Base-by-base conservation (phyloP, 2,888 invertebrate genomes). In the Perithous albicinctus region DNA sequence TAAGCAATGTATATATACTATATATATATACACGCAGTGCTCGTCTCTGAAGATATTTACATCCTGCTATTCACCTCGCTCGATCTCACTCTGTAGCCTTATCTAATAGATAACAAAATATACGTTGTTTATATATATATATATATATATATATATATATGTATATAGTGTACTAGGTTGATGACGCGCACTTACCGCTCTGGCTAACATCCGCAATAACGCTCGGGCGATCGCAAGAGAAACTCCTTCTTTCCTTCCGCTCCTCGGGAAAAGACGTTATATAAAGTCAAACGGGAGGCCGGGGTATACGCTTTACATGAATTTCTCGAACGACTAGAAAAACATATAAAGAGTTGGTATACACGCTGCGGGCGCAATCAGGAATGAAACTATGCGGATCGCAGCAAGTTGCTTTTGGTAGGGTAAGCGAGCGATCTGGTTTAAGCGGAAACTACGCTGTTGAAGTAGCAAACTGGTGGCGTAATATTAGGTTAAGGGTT, bases 151-250 rank as follows among this genome's bases (percentile, higher is more conserved):
- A 51, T 38, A 61, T 26, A 74, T 74, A 51, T 32, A 18, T 54
- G 51, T 67, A 35, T 51, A 41, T 41, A 46, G 59, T 15, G 18
- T 15, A 12, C 59, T 43, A 38, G 59, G 43, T 54, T 41, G 54
- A 73, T 69, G 54, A 77, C 63, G 72, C 46, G 46, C 18, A 66
- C 54, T 54, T 74, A 18, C 29, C 41, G 64, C 56, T 64, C 56
- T 59, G 48, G 78, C 78, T 59, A 74, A 78, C 77, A 70, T 78
- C 74, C 66, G 75, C 78, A 78, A 78, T 75, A 82, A 82, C 75
- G 78, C 78, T 78, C 73, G 69, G 75, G 48, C 70, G 82, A 82
- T 75, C 78, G 70, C 59, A 32, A 48, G 63, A 48, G 61, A 78
- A 82, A 78, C 78, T 82, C 63, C n/a, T 41, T 70, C 26, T 73